Evolutionary conservation across 30 jellyfish, hydroid and myxozoan species (phyloP).

Genomic region (Hydractinia echinata): DNA sequence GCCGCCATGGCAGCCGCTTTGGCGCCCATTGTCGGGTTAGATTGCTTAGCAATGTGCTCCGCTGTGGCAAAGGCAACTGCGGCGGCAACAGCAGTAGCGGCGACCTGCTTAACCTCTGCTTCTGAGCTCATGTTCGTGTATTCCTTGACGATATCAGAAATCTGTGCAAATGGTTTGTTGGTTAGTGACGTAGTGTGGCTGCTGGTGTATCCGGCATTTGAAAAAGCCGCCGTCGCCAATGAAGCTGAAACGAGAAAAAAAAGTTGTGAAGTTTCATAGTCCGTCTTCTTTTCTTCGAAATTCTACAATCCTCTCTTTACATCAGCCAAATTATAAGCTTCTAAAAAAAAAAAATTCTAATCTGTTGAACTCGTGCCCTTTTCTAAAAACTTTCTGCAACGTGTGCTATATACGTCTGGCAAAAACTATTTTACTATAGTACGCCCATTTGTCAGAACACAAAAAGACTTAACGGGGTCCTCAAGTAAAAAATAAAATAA

Average conservation of each 20-base stretch:
- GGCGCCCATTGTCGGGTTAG: slow-evolving; percentile 99
- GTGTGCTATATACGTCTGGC: too few relatives aligned
- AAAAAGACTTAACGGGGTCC: too few relatives aligned
- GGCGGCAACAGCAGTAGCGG: slow-evolving; percentile 94
- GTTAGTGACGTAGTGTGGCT: slow-evolving; percentile 1
- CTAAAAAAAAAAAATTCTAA: too few relatives aligned
- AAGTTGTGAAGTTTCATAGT: background rate
- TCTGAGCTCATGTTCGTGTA: slow-evolving; percentile 66
- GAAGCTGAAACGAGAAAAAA: background rate
- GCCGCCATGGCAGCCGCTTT: slow-evolving; percentile 99
- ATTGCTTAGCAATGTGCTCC: slow-evolving; percentile 91
- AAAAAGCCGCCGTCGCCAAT: background rate
- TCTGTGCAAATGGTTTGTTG: slow-evolving; percentile 45
- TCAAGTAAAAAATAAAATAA: too few relatives aligned
- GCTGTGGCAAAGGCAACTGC: slow-evolving; percentile 98
- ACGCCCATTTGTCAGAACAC: too few relatives aligned
- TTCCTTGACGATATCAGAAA: slow-evolving; percentile 57
- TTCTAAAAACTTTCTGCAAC: too few relatives aligned
- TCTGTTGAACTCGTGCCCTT: too few relatives aligned
- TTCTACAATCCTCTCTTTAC: too few relatives aligned
- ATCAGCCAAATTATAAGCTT: too few relatives aligned
- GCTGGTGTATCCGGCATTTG: slow-evolving; percentile 4
- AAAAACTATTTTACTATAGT: too few relatives aligned
- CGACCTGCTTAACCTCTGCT: slow-evolving; percentile 56
- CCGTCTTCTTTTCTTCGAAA: too few relatives aligned